phyloP scores from a whole-genome alignment of 2,888 invertebrate species.

The Salticus scenicus region DNA sequence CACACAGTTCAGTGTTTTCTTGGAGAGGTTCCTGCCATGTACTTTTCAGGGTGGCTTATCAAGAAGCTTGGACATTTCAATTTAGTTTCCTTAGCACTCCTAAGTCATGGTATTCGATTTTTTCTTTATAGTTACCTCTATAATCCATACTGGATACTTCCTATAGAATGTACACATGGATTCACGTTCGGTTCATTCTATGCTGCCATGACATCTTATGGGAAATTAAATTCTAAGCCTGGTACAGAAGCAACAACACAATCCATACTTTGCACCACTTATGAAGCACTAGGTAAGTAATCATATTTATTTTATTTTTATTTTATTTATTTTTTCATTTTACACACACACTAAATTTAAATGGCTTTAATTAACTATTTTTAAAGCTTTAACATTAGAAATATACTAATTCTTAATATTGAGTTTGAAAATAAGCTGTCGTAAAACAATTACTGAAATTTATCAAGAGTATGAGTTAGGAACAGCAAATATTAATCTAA shows the following conservation, averaged over 20 bases:
- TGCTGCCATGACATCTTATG: constrained; percentile 81
- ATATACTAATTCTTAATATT: no score
- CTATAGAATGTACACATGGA: constrained; percentile 90
- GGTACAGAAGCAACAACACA: constrained; percentile 86
- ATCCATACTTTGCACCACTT: constrained; percentile 89
- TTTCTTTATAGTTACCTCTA: constrained; percentile 74
- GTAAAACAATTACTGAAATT: no score
- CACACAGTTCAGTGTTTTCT: constrained; percentile 21
- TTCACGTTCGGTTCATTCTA: constrained; percentile 91
- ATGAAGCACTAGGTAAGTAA: constrained; percentile 86
- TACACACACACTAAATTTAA: no score
- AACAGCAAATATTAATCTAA: no score
- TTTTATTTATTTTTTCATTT: neutral
- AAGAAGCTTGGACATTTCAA: constrained; percentile 87
- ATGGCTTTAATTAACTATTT: no score
- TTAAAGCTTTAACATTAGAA: no score
- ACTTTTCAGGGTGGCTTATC: constrained; percentile 44
- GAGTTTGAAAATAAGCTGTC: no score
- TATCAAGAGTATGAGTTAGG: no score
- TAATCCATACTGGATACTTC: constrained; percentile 78
- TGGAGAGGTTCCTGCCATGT: constrained; percentile 39
- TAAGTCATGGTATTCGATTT: constrained; percentile 87
- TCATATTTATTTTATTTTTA: neutral
- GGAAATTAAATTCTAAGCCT: constrained; percentile 86
- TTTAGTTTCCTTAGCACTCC: constrained; percentile 87